These are phyloP conservation scores for Lissonota sp. DNA, from an alignment of 2,888 invertebrate genomes.

Conservation along the genomic window DNA sequence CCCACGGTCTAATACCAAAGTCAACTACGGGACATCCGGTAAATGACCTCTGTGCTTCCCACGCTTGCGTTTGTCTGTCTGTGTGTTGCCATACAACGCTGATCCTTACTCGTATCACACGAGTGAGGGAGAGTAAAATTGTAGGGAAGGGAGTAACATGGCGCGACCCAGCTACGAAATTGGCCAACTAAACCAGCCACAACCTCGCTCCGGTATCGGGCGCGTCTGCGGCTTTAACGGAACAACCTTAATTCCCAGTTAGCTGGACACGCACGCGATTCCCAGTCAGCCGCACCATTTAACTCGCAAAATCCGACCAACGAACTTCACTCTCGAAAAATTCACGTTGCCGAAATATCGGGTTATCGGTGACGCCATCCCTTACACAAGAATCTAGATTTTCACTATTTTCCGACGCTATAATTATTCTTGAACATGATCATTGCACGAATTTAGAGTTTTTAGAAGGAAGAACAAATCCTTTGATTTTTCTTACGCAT, in stretches of 20 bases:
- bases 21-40: conserved; percentile 38
- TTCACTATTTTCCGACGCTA: too few relatives aligned
- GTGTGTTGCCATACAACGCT: conserved; percentile 40
- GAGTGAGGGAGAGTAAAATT: neutral
- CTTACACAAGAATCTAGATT: too few relatives aligned
- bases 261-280: conserved; percentile 43
- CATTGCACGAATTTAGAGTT: too few relatives aligned
- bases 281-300: conserved; percentile 24
- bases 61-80: neutral
- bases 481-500: too few relatives aligned
- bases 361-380: too few relatives aligned
- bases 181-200: conserved; percentile 52
- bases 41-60: conserved; percentile 27
- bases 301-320: conserved; percentile 36
- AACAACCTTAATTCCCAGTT: conserved; percentile 65
- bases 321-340: conserved; percentile 11
- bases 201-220: conserved; percentile 45
- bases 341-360: conserved; percentile 34
- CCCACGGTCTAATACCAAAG: conserved; percentile 29
- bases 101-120: conserved; percentile 15
- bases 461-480: too few relatives aligned
- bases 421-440: too few relatives aligned
- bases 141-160: neutral
- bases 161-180: conserved; percentile 22
- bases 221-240: conserved; percentile 55